phyloP scores from a whole-genome alignment of 2,113 vertebrate species.

The Myotis yumanensis region DNA sequence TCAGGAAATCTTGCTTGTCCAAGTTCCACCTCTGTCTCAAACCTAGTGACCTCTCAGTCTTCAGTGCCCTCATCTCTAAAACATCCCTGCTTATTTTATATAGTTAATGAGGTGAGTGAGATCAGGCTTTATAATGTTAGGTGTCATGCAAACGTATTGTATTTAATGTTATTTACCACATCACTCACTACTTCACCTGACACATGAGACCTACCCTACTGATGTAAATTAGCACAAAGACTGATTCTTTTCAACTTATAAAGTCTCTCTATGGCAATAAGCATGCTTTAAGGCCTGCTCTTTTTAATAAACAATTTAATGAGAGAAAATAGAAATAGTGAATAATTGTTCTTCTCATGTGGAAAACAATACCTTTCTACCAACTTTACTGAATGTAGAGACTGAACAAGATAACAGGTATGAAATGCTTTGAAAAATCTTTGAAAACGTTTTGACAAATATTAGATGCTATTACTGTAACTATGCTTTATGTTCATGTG shows the following conservation, averaged over 20 bases:
- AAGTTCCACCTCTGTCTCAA: background rate
- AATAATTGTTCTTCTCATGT: background rate
- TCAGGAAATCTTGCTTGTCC: background rate
- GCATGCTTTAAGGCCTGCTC: background rate
- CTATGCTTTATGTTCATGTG: background rate
- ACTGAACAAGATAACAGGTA: background rate
- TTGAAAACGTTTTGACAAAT: conserved; percentile 1
- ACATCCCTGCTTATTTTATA: background rate
- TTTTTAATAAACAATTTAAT: background rate
- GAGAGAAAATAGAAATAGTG: background rate
- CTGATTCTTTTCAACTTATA: background rate
- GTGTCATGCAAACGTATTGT: background rate
- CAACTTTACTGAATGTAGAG: background rate
- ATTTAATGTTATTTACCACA: background rate
- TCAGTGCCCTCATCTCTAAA: background rate
- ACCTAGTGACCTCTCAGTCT: background rate
- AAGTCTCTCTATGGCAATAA: background rate
- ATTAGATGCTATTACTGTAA: background rate
- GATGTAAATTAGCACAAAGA: background rate
- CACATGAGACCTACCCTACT: background rate
- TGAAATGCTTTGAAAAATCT: background rate
- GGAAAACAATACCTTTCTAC: background rate
- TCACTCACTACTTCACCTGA: background rate
- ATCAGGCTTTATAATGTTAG: background rate
- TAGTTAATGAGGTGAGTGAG: background rate